Evolutionary conservation across 2,888 invertebrate species (phyloP), one percentile per base, ranked within the genome.

Genomic region (Ormyrus nitidulus): DNA sequence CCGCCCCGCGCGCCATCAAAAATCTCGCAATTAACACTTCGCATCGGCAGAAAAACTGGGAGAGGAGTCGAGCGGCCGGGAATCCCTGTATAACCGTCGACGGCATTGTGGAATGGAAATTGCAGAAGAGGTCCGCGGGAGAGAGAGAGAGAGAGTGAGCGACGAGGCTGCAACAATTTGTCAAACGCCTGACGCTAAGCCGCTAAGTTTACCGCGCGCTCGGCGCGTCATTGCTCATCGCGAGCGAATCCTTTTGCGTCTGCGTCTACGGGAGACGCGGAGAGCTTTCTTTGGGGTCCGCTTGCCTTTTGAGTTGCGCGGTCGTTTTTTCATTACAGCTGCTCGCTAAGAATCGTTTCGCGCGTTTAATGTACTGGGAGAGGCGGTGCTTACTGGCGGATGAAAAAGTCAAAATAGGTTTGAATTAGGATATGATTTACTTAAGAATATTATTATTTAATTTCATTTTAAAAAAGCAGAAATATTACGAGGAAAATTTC

Each of bases 181-280:
- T 88, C 88, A 88, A 86, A 83, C 74, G 83, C n/a, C 77, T 83
- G 86, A 86, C 87, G 83, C 85, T 86, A 86, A 87, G 85, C 85
- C 84, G 86, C 83, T 85, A 86, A 86, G 85, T 86, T 85, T 82
- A 72, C 77, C 82, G 80, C 82, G 81, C 46, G 19, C 19, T 19
- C 83, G 84, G 83, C 19, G 19, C 83, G 84, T 85, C 86, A 84
- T 84, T 84, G 85, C 84, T 85, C 84, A 83, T 85, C 85, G 80
- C 80, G 61, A 10, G 56, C 56, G 80, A 75, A 19, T 82, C 59
- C 44, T 10, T 56, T 54, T 68, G n/a, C 53, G n/a, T 54, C 77
- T 11, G 53, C 66, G 68, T n/a, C n/a, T 19, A 54, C 66, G 10
- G 34, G 19, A 19, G 19, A 19, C 1, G 19, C 19, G 19, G 19